Evolutionary conservation across 2,113 vertebrate species (phyloP), one percentile per base, ranked within the genome.

Genomic region (Psittacus erithacus): DNA sequence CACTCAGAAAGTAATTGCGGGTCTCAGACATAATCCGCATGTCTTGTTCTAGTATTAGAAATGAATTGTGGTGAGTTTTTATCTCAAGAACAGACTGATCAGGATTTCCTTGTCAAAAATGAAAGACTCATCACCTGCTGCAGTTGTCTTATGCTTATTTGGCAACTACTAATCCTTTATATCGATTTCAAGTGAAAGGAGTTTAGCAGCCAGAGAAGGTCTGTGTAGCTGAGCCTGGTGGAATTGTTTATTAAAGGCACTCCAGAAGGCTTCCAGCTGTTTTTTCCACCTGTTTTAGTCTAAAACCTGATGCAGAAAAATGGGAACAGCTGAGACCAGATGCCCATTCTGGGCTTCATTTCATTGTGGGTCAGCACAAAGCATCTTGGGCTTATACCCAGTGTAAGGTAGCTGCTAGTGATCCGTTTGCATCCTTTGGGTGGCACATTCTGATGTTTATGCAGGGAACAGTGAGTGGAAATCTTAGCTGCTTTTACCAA

Each of bases 181-280:
- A 95, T 70, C 94, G 96, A 96, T 87, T 93, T 93, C 76, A 74
- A 90, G 85, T 74, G 82, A 96, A 95, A 90, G 43, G 82, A 96
- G 90, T 94, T 91, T 70, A 94, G 63, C 76, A 93, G 53, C 50
- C 50, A 50, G 64, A 88, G 65, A 78, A 23, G 20, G 29, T 50
- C 44, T 82, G 23, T 73, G 75, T 73, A 77, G 78, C 85, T 88
- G 71, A 94, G 67, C 25, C 57, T 79, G 13, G 33, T 90, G 78
- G 53, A 90, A 92, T 67, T 55, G 10, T 88, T 91, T 88, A 55
- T 86, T 77, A 83, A 95, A 94, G 92, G 43, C 46, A 53, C 46
- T 85, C 79, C 75, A 95, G 70, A 93, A 95, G 71, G 53, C 80
- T 96, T 96, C 87, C 92, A 96, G 93, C 85, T 96, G 90, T 90